Evolutionary conservation across 1,140 invertebrate species (phyloP).

Genomic region (Drosophila nasuta): DNA sequence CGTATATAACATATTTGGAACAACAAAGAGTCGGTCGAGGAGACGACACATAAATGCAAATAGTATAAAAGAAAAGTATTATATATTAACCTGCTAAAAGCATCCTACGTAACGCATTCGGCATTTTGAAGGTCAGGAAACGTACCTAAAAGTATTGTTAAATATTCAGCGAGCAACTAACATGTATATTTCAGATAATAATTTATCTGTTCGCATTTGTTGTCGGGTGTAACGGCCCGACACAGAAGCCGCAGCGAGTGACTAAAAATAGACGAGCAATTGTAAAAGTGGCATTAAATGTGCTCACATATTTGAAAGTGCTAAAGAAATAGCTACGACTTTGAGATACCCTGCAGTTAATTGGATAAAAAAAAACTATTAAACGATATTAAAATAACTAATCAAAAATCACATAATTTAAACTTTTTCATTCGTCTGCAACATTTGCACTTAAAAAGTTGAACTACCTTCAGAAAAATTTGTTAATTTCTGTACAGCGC

Average conservation of each 20-base stretch:
- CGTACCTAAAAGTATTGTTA: constrained; percentile 16
- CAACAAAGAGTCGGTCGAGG: constrained; percentile 41
- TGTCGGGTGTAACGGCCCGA: constrained; percentile 16
- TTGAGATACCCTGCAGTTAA: background rate
- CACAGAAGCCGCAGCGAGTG: constrained; percentile 13
- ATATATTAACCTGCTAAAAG: background rate
- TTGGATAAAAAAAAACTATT: background rate
- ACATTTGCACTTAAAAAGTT: background rate
- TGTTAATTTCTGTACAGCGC: background rate
- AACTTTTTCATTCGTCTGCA: too few relatives aligned
- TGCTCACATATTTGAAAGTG: background rate
- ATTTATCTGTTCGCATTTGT: constrained; percentile 50
- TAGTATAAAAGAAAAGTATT: background rate
- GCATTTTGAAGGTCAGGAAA: constrained; percentile 73
- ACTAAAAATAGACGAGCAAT: constrained; percentile 59
- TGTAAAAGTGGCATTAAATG: constrained; percentile 30
- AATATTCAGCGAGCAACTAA: background rate
- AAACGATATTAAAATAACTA: background rate
- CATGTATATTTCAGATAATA: background rate
- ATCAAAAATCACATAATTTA: too few relatives aligned
- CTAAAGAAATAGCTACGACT: background rate
- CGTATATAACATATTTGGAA: constrained; percentile 31
- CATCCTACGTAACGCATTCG: constrained; percentile 4
- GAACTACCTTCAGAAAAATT: too few relatives aligned
- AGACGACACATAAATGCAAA: background rate